These are phyloP conservation scores for Eristalis arbustorum DNA, from an alignment of 2,888 invertebrate genomes.

Conservation along the genomic window DNA sequence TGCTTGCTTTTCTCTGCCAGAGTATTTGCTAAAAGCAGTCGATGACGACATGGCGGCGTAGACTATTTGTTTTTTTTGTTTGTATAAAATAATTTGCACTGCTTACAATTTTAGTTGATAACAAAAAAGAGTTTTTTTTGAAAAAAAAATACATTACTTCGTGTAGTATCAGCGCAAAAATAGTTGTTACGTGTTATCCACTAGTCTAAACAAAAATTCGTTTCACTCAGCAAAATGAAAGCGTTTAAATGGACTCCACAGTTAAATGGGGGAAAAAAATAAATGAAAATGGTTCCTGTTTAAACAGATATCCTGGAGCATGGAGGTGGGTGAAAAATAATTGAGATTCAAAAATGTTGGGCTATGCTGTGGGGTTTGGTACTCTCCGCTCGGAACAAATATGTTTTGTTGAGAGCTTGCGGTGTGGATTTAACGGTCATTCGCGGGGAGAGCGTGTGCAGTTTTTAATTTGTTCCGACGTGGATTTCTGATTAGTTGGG, in stretches of 20 bases:
- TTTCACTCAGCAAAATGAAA: conserved; percentile 31
- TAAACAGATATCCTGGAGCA: background rate
- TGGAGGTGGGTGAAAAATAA: background rate
- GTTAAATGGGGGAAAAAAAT: background rate
- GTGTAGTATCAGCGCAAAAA: conserved; percentile 59
- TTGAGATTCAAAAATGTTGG: no score
- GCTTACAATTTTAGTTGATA: conserved; percentile 73
- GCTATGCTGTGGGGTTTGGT: no score
- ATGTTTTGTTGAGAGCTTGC: no score
- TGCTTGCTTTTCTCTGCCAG: conserved; percentile 32
- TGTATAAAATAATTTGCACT: conserved; percentile 79
- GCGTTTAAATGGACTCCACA: background rate
- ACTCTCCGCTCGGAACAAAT: no score
- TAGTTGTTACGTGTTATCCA: conserved; percentile 11
- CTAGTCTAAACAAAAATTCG: conserved; percentile 34
- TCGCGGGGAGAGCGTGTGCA: background rate
- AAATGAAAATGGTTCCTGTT: background rate
- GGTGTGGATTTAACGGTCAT: background rate
- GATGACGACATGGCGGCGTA: conserved; percentile 16
- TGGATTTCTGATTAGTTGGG: background rate
- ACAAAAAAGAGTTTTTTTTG: background rate
- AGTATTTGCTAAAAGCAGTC: conserved; percentile 52
- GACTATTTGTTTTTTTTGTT: conserved; percentile 10
- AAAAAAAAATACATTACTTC: conserved; percentile 39
- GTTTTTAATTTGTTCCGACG: background rate